Evolutionary conservation across 2,797 vertebrate species (phyloP), one percentile per base, ranked within the genome.

Genomic region (Rhinophrynus dorsalis): DNA sequence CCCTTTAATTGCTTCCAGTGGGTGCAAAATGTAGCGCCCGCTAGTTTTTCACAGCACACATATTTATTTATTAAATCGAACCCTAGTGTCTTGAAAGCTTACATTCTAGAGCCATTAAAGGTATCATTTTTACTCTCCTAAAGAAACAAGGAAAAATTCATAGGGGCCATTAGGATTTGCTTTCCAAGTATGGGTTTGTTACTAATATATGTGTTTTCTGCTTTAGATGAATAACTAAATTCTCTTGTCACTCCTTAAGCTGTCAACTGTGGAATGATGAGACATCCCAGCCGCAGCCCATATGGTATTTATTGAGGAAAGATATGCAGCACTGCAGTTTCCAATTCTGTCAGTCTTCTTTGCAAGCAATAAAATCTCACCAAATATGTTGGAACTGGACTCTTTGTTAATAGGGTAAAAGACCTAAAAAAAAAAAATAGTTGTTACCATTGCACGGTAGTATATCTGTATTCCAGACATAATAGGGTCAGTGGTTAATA

Each of bases 301-400:
- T 62, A 35, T 69, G 62, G 70, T 73, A 58, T 60, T 60, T 52
- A 59, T 54, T 54, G 47, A 73, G 69, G 32, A 45, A 11, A 27
- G 47, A 17, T 13, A 38, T 37, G 15, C 18, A 5, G 35, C 24
- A n/a, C 17, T 20, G 15, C 55, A 45, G n/a, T 65, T 52, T 38
- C 32, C 18, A 62, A 18, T 69, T 51, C 52, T 66, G 54, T 45
- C 42, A 23, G 24, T 42, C 60, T 58, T 42, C 60, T 50, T 17
- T 33, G 45, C 24, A 24, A 44, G 45, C 54, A 29, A 20, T 65
- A 72, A 64, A 50, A 27, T 42, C 20, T 27, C 20, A 10, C 44
- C 17, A 13, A 37, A 18, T 50, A 24, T 58, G 23, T 9, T 38
- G 50, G 40, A 12, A 21, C 37, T 18, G 48, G 48, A 21, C 35